Base-by-base conservation (phyloP, 1,140 invertebrate genomes). In the Anoplophora glabripennis region DNA sequence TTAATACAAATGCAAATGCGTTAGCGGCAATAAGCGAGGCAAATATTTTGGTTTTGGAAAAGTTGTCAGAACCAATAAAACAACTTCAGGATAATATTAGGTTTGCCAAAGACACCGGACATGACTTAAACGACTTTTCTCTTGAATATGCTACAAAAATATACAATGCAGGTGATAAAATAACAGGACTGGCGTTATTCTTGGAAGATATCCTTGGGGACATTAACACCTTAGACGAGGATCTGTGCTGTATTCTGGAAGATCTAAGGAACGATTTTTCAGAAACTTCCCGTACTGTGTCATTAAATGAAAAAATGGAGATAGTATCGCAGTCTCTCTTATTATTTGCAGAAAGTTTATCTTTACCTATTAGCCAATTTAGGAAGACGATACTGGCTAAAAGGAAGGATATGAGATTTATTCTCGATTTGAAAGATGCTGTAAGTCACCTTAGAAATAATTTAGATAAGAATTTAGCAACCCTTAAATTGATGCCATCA, bases 221-320 rank as follows among this genome's bases (percentile, higher is more conserved):
- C 14, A 53, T 28, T 7, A 15, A 53, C 21, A 45, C 42, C 0
- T 46, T 65, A 12, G 56, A 49, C 46, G 10, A 36, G 14, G 58
- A 66, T 17, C 54, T 58, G 34, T 11, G 28, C n/a, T 17, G 33
- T n/a, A 57, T 33, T 14, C 17, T 65, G 1, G 40, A 56, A 42
- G 55, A 57, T 48, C 35, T 44, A 14, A 54, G 59, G 36, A 7
- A 41, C 8, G 21, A 36, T 14, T 42, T 62, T 10, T 35, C 44
- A 10, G 9, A 61, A 45, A 37, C 52, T 1, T 15, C 12, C 11
- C 28, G 12, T 9, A 41, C 5, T 7, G 37, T 58, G 5, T 49
- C 49, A n/a, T 37, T 66, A 12, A 63, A 66, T 34, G 64, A 66
- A 44, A 66, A 66, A 56, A 63, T 66, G 61, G 64, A 66, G 38